phyloP scores from a whole-genome alignment of 2,888 invertebrate genomes.

The Orthonevra nobilis region DNA sequence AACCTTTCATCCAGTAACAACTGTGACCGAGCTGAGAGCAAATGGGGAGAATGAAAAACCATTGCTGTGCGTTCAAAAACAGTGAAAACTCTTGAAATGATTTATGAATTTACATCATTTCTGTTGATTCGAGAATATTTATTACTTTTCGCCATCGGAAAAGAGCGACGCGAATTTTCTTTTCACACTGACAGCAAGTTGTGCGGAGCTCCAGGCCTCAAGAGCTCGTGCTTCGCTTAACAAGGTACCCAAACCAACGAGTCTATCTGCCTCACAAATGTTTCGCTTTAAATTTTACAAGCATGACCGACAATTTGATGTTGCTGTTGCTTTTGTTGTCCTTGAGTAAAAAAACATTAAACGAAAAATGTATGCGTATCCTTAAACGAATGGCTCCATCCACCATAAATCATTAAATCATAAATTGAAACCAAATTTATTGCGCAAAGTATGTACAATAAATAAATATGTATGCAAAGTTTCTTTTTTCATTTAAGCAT shows the following conservation, averaged over 20 bases:
- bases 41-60: conserved; percentile 21
- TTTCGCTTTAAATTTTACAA: conserved; percentile 37
- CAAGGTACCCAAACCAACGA: no score
- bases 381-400: conserved; percentile 54
- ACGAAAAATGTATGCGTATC: conserved; percentile 36
- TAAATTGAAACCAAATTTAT: conserved; percentile 67
- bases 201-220: conserved; percentile 29
- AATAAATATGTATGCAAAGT: conserved; percentile 4
- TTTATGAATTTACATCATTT: conserved; percentile 78
- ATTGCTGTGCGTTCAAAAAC: conserved; percentile 41
- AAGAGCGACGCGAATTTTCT: conserved; percentile 1
- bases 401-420: conserved; percentile 65
- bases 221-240: conserved; percentile 16
- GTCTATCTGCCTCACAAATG: conserved; percentile 39
- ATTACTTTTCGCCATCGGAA: conserved; percentile 69
- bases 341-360: conserved; percentile 38
- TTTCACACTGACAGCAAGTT: conserved; percentile 33
- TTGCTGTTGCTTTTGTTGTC: conserved; percentile 25
- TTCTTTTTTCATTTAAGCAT: conserved; percentile 37
- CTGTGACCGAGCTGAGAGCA: background rate
- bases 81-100: conserved; percentile 72
- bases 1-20: conserved; percentile 29
- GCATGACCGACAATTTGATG: conserved; percentile 61
- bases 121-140: conserved; percentile 78
- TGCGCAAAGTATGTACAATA: conserved; percentile 22